Percentiles rank a stretch among this genome's conserved stretches.
Conservation (phyloP, 1,140 invertebrate species). For the Dinoponera quadriceps region DNA sequence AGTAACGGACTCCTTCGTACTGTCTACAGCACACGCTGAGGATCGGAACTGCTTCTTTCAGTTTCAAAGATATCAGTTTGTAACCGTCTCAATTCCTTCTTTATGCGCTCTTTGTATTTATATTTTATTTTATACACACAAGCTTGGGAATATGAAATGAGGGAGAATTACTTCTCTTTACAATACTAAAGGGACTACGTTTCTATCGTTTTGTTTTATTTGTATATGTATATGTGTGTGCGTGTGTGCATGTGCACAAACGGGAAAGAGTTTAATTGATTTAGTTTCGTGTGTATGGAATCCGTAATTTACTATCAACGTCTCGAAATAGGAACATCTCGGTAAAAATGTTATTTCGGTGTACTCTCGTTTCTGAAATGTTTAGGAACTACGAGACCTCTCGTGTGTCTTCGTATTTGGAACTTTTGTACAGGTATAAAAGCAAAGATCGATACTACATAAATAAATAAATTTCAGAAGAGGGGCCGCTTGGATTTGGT, state of each 20-base stretch:
- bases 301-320: neutral
- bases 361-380: neutral
- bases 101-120: too few species aligned
- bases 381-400: neutral
- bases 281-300: conserved; percentile 16
- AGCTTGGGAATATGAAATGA: too few species aligned
- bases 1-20: neutral
- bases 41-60: neutral
- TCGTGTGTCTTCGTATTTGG: neutral
- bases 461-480: conserved; percentile 40
- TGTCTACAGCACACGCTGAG: neutral
- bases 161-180: too few species aligned
- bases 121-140: too few species aligned
- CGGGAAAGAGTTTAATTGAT: too few species aligned
- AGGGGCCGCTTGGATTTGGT: neutral
- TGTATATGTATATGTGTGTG: too few species aligned
- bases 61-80: neutral
- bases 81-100: neutral
- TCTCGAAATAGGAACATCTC: neutral
- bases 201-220: too few species aligned
- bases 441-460: conserved; percentile 38
- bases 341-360: neutral
- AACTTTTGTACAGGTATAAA: neutral
- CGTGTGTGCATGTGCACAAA: too few species aligned
- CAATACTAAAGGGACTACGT: too few species aligned